These are phyloP conservation scores for Clarias fuscus DNA, from an alignment of 2,797 vertebrate genomes.

Conservation along the genomic window DNA sequence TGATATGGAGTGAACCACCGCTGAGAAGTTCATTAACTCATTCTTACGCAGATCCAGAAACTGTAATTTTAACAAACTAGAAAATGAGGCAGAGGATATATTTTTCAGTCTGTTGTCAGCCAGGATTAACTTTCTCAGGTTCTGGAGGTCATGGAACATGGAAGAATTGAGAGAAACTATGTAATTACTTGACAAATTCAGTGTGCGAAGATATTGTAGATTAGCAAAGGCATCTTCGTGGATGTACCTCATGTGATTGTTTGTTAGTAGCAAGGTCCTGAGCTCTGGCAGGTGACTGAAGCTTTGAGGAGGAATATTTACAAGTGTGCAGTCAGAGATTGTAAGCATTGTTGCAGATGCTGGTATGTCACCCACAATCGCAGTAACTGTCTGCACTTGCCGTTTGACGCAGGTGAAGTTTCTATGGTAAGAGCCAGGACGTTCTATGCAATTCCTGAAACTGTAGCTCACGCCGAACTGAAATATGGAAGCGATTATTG, in stretches of 20 bases:
- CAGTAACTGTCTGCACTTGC: constrained; percentile 47
- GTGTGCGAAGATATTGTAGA: constrained; percentile 62
- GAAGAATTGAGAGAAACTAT: constrained; percentile 58
- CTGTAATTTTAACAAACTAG: constrained; percentile 56
- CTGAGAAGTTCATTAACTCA: constrained; percentile 64
- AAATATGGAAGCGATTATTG: constrained; percentile 56
- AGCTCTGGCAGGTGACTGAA: constrained; percentile 69
- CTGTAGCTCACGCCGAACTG: constrained; percentile 67
- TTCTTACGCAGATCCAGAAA: constrained; percentile 67
- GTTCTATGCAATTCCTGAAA: constrained; percentile 74
- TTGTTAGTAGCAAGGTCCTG: constrained; percentile 60
- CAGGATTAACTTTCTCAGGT: constrained; percentile 67
- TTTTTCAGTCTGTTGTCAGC: constrained; percentile 64
- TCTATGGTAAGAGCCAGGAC: constrained; percentile 40
- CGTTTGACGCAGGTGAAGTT: constrained; percentile 67
- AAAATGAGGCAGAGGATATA: constrained; percentile 70
- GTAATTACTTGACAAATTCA: constrained; percentile 73
- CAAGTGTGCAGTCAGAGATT: constrained; percentile 59
- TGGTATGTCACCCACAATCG: constrained; percentile 67
- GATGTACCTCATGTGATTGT: constrained; percentile 57
- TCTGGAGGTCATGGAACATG: constrained; percentile 69
- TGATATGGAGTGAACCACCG: constrained; percentile 65
- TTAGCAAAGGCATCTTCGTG: constrained; percentile 63
- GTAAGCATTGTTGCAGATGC: constrained; percentile 64
- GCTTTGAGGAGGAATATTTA: constrained; percentile 49